Evolutionary conservation across 1,140 invertebrate species (phyloP).

Genomic region (Achatina immaculata): DNA sequence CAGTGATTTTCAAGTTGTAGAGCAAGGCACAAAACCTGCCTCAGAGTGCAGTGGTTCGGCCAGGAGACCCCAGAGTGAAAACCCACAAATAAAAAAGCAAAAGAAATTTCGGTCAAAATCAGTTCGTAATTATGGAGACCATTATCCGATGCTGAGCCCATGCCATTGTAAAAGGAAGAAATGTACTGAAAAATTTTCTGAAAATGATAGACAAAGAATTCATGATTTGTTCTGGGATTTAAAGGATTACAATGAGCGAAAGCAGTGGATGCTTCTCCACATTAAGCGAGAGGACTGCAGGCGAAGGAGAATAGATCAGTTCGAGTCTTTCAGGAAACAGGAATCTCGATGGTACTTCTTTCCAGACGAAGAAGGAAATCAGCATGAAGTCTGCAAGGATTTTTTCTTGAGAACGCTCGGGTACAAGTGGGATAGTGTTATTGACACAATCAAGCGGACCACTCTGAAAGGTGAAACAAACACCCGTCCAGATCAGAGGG

Average conservation of each 20-base stretch:
- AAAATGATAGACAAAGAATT: constrained; percentile 3
- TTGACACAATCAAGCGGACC: constrained; percentile 22
- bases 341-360: constrained; percentile 28
- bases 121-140: constrained; percentile 12
- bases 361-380: background rate
- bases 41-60: background rate
- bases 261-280: constrained; percentile 20
- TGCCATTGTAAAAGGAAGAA: constrained; percentile 29
- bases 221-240: constrained; percentile 23
- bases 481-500: constrained; percentile 14
- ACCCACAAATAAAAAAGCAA: background rate
- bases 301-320: constrained; percentile 1
- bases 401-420: constrained; percentile 31
- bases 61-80: background rate
- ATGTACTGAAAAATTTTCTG: constrained; percentile 17
- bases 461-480: background rate
- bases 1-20: background rate
- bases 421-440: constrained; percentile 32
- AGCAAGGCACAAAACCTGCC: background rate
- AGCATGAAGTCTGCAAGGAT: constrained; percentile 20
- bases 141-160: constrained; percentile 22
- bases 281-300: constrained; percentile 8
- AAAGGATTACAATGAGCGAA: constrained; percentile 14
- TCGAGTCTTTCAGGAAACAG: constrained; percentile 17
- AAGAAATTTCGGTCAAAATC: background rate